A percentile compares a stretch with the other conserved stretches of the same genome.
Evolutionary conservation across 1,140 invertebrate genomes (phyloP).

Genomic region (Drosophila bocqueti): DNA sequence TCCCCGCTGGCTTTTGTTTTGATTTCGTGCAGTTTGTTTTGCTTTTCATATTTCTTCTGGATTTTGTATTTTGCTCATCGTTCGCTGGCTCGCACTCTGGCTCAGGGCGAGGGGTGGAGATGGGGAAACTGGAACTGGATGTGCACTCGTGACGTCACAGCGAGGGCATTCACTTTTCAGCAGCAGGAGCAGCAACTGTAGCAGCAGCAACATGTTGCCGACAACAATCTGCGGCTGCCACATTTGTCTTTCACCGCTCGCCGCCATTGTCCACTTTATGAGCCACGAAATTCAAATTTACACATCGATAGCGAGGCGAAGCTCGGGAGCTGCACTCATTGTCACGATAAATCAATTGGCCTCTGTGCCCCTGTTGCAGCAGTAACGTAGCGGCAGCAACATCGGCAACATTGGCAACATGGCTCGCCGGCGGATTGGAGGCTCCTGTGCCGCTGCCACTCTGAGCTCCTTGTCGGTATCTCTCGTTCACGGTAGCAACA

Average conservation of each 20-base stretch:
- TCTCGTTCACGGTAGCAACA: conserved; percentile 71
- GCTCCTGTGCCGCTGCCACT: background rate
- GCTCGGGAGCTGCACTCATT: conserved; percentile 66
- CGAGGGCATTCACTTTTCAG: conserved; percentile 75
- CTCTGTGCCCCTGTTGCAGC: conserved; percentile 54
- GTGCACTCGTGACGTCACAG: conserved; percentile 64
- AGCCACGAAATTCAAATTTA: conserved; percentile 81
- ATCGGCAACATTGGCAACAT: conserved; percentile 14
- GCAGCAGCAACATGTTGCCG: conserved; percentile 70
- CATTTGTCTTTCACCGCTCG: conserved; percentile 47
- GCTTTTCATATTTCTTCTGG: conserved; percentile 79
- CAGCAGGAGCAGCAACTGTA: conserved; percentile 2
- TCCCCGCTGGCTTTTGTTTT: conserved; percentile 62
- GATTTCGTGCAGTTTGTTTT: conserved; percentile 80
- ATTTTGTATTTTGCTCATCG: conserved; percentile 82
- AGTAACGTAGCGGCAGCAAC: background rate
- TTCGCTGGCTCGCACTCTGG: conserved; percentile 30
- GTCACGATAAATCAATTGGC: conserved; percentile 84
- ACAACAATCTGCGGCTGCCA: conserved; percentile 57
- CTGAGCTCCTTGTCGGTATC: conserved; percentile 27
- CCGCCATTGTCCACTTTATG: conserved; percentile 74
- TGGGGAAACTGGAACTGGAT: conserved; percentile 49
- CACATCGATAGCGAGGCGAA: conserved; percentile 68
- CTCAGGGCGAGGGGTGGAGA: conserved; percentile 21
- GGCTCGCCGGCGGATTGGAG: conserved; percentile 9